A percentile compares a stretch with the other conserved stretches of the same genome.
Evolutionary conservation across 2,797 vertebrate genomes (phyloP).

Genomic region (Hydrolagus colliei): DNA sequence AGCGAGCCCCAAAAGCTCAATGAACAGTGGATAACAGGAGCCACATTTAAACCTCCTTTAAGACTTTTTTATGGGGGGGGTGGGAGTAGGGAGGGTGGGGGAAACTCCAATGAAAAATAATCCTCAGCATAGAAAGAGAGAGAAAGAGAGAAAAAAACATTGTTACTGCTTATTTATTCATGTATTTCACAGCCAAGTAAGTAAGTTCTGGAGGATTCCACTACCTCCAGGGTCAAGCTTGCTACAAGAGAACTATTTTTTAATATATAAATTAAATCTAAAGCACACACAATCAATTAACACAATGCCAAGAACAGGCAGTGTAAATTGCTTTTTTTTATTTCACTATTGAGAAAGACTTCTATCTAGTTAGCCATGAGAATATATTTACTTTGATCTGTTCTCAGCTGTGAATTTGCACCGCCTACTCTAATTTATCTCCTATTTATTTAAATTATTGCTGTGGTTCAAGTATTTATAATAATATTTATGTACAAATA

Average conservation of each 20-base stretch:
- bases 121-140: background rate
- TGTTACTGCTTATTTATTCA: background rate
- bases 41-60: too few relatives aligned
- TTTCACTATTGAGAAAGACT: constrained; percentile 22
- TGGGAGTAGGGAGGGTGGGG: too few relatives aligned
- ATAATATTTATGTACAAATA: constrained; percentile 57
- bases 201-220: too few relatives aligned
- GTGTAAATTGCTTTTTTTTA: constrained; percentile 6
- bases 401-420: background rate
- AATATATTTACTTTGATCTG: background rate
- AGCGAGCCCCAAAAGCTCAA: background rate
- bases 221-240: too few relatives aligned
- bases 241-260: too few relatives aligned
- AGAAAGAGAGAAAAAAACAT: background rate
- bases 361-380: background rate
- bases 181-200: background rate
- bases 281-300: background rate
- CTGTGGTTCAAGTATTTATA: constrained; percentile 66
- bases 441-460: constrained; percentile 77
- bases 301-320: background rate
- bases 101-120: too few relatives aligned
- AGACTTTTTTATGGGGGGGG: too few relatives aligned
- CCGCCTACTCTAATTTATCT: constrained; percentile 58
- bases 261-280: background rate
- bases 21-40: background rate